Percentiles rank a stretch among this genome's conserved stretches.
Evolutionary conservation across 2,113 vertebrate species (phyloP).

Genomic region (Shinisaurus crocodilurus): DNA sequence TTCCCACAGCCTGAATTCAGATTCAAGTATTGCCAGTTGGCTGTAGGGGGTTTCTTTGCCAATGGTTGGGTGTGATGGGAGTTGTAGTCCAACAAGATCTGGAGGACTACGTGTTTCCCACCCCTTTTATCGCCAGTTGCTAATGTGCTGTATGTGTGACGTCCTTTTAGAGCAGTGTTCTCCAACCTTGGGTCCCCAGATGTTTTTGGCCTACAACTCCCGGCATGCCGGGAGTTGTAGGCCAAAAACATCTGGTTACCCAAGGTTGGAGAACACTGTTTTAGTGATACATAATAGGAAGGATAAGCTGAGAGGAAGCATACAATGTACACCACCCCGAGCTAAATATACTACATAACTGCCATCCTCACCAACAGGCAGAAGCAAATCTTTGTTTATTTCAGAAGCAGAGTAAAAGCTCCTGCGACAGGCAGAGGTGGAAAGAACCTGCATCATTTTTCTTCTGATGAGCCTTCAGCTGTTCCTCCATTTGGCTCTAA

Average conservation of each 20-base stretch:
- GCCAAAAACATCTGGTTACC: too few relatives aligned
- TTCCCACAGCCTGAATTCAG: background rate
- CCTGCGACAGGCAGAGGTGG: background rate
- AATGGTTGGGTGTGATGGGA: too few relatives aligned
- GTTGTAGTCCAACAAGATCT: too few relatives aligned
- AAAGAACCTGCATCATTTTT: background rate
- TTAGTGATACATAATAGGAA: background rate
- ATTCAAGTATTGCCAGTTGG: background rate
- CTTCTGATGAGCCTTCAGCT: background rate
- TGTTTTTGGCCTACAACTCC: too few relatives aligned
- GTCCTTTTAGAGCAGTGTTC: too few relatives aligned
- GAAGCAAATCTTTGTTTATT: background rate
- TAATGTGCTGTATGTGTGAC: too few relatives aligned
- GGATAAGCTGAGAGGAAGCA: background rate
- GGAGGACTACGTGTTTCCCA: too few relatives aligned
- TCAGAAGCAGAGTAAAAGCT: background rate
- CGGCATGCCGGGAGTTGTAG: too few relatives aligned
- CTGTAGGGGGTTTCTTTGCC: background rate
- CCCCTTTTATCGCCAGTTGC: too few relatives aligned
- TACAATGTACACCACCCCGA: background rate
- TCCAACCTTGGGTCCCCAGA: too few relatives aligned
- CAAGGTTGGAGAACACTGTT: too few relatives aligned
- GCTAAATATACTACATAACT: background rate
- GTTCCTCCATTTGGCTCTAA: background rate
- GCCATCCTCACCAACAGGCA: background rate